Evolutionary conservation across 1,140 invertebrate species (phyloP).

Genomic region (Formica exsecta): DNA sequence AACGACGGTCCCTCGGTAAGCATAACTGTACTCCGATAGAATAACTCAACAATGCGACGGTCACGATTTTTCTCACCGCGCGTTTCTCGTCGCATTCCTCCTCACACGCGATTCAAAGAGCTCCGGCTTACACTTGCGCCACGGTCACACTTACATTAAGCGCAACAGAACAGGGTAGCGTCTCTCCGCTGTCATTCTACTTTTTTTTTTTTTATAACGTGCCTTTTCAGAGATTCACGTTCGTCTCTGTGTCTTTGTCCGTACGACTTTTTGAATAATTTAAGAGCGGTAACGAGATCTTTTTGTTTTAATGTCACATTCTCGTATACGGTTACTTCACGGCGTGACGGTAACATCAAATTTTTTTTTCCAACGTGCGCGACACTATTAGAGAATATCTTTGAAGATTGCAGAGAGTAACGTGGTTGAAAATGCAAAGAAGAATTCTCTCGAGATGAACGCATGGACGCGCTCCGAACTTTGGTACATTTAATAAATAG

Average conservation of each 20-base stretch:
- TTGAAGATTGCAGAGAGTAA: conserved; percentile 29
- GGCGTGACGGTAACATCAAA: background rate
- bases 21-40: conserved; percentile 71
- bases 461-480: conserved; percentile 42
- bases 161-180: conserved; percentile 16
- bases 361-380: background rate
- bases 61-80: conserved; percentile 34
- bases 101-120: conserved; percentile 36
- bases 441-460: background rate
- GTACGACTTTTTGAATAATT: conserved; percentile 19
- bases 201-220: conserved; percentile 33
- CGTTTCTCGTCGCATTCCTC: conserved; percentile 9
- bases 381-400: background rate
- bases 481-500: conserved; percentile 50
- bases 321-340: background rate
- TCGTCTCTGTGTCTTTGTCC: conserved; percentile 12
- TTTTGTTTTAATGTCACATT: conserved; percentile 3
- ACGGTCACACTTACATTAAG: conserved; percentile 40
- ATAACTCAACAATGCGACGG: conserved; percentile 36
- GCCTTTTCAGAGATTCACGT: conserved; percentile 16
- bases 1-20: conserved; percentile 37
- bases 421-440: conserved; percentile 34
- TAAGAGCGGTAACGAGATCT: background rate
- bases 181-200: background rate
- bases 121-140: conserved; percentile 1